Base-by-base conservation (phyloP, 1,140 invertebrate species). In the Frieseomelitta varia region DNA sequence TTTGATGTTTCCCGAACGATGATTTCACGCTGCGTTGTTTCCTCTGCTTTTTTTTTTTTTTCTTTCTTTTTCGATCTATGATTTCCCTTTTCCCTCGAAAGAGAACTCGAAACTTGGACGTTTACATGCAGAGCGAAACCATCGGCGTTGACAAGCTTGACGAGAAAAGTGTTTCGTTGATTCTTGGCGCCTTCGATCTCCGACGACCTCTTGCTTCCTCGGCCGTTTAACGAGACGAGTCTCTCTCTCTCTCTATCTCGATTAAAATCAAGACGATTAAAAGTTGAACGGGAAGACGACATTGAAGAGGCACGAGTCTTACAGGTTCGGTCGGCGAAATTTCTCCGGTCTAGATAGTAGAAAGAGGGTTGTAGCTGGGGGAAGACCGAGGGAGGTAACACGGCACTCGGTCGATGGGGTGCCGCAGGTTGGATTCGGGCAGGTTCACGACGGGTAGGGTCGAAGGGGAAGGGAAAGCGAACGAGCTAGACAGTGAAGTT, bases 401-500 rank as follows among this genome's bases (percentile, higher is more conserved):
- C 56, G 51, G 81, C 12, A 75, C n/a, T 27, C 39, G 58, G 55
- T 55, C 55, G 79, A 76, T 47, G 72, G 84, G 51, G 55, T 68
- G 72, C 30, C 27, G 55, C 55, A 55, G 86, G 55, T 87, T 78
- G 85, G 75, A 68, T 83, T 74, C 85, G 61, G 63, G 63, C 4
- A 6, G 14, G 39, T 47, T 47, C 39, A 47, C 55, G 14, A 27
- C 24, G 47, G 56, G 56, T n/a, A 61, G 56, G 58, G 17, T 67
- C 19, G 67, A 72, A n/a, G 72, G 27, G 69, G 19, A 12, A 68
- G 67, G 79, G 39, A 47, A 47, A 47, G 55, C 65, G 81, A 39
- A 71, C 34, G n/a, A 81, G 74, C 87, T 85, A 86, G 85, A 89
- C 85, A 83, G 85, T 83, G 83, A 90, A 90, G 85, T 91, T 90